Conservation (phyloP, 2,888 invertebrate genomes). For the Barypeithes pellucidus region DNA sequence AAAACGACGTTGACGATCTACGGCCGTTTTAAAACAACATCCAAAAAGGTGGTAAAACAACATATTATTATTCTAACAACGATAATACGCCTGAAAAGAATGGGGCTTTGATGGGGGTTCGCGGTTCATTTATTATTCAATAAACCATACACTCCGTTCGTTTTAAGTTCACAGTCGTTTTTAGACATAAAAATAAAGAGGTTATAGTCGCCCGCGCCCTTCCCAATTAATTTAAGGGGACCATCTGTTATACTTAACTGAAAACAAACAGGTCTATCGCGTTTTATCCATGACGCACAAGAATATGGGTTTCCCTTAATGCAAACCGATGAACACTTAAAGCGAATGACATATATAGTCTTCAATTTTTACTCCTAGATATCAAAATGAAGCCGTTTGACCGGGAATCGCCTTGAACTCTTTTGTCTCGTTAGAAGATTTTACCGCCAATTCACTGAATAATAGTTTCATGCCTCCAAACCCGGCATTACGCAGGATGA, state of each 20-base stretch:
- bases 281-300: too few species aligned
- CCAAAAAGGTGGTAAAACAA: too few species aligned
- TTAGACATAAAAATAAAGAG: too few species aligned
- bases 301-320: too few species aligned
- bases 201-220: too few species aligned
- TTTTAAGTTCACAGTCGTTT: not conserved
- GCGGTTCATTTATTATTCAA: constrained; percentile 9
- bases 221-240: too few species aligned
- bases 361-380: constrained; percentile 1
- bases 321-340: too few species aligned
- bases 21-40: too few species aligned
- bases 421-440: constrained; percentile 28
- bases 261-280: too few species aligned
- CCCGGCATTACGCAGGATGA: constrained; percentile 3
- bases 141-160: not conserved
- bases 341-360: not conserved
- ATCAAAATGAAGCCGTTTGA: constrained; percentile 10
- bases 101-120: constrained; percentile 4
- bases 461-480: constrained; percentile 17
- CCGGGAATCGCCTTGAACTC: constrained; percentile 34
- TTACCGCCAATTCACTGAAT: constrained; percentile 14
- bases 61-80: not conserved
- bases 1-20: too few species aligned
- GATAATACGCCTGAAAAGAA: not conserved
- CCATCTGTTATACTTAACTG: too few species aligned